phyloP scores from a whole-genome alignment of 2,888 invertebrate species.

The Teleogryllus oceanicus region DNA sequence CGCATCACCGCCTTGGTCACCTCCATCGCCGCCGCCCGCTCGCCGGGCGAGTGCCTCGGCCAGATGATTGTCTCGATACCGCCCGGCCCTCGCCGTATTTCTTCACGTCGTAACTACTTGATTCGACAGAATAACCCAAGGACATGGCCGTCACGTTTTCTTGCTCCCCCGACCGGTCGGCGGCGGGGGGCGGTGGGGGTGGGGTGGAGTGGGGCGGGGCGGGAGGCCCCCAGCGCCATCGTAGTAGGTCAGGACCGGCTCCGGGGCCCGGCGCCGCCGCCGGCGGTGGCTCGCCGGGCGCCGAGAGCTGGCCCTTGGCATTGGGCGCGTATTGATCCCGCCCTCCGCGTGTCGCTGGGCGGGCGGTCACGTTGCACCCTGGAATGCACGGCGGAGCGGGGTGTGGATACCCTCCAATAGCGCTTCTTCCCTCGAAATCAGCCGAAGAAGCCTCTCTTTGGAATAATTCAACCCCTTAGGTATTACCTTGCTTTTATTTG shows the following conservation, averaged over 20 bases:
- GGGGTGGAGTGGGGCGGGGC: background rate
- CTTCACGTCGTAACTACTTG: slow-evolving; percentile 18
- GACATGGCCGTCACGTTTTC: slow-evolving; percentile 7
- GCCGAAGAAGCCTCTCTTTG: too few relatives aligned
- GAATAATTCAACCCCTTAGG: too few relatives aligned
- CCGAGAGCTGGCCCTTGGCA: background rate
- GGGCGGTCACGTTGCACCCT: too few relatives aligned
- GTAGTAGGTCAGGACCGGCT: too few relatives aligned
- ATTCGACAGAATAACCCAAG: slow-evolving; percentile 18
- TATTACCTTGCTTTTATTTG: too few relatives aligned
- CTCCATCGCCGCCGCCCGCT: background rate
- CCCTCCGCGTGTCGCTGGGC: background rate
- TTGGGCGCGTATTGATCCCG: slow-evolving; percentile 4
- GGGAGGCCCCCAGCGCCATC: background rate
- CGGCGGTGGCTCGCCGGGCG: too few relatives aligned
- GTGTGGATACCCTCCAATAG: too few relatives aligned
- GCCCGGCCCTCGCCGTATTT: background rate
- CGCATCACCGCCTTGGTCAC: too few relatives aligned
- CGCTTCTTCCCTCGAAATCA: too few relatives aligned
- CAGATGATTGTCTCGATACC: slow-evolving; percentile 1
- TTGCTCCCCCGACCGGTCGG: background rate
- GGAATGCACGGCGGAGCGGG: too few relatives aligned
- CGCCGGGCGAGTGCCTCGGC: background rate
- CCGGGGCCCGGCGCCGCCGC: too few relatives aligned
- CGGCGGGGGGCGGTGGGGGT: background rate